Evolutionary conservation across 35 echinoderm and acorn worm genomes (phyloP).

Genomic region (Patiria miniata): DNA sequence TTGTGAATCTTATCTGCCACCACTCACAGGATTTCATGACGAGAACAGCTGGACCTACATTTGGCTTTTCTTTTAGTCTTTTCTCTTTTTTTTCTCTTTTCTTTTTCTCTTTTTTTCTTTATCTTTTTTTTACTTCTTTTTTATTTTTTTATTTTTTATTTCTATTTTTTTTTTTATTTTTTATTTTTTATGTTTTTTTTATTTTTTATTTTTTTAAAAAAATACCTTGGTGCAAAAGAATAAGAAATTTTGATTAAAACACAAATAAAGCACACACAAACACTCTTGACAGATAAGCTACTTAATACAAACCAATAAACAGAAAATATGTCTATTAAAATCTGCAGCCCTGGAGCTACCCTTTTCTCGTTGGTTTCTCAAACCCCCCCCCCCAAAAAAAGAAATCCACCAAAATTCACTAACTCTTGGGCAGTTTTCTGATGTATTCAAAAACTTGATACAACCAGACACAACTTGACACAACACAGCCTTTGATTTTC

Average conservation of each 20-base stretch:
- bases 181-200: conserved; percentile 42
- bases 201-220: conserved; percentile 37
- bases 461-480: too few species aligned
- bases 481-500: too few species aligned
- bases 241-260: not conserved
- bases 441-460: too few species aligned
- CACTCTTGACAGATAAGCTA: too few species aligned
- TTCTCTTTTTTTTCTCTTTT: conserved; percentile 35
- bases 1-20: not conserved
- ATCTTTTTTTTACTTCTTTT: conserved; percentile 37
- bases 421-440: too few species aligned
- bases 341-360: too few species aligned
- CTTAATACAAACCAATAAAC: too few species aligned
- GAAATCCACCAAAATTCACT: too few species aligned
- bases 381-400: too few species aligned
- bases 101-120: conserved; percentile 43
- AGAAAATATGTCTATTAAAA: too few species aligned
- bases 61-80: conserved; percentile 39
- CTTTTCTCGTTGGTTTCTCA: too few species aligned
- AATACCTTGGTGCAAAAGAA: not conserved
- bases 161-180: conserved; percentile 41
- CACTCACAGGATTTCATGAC: not conserved
- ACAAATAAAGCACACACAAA: conserved; percentile 7
- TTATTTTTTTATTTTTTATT: conserved; percentile 31
- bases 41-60: not conserved